Percentiles rank a stretch among this genome's conserved stretches.
phyloP scores from a whole-genome alignment of 2,888 invertebrate genomes.

The Heterodera filipjevi region DNA sequence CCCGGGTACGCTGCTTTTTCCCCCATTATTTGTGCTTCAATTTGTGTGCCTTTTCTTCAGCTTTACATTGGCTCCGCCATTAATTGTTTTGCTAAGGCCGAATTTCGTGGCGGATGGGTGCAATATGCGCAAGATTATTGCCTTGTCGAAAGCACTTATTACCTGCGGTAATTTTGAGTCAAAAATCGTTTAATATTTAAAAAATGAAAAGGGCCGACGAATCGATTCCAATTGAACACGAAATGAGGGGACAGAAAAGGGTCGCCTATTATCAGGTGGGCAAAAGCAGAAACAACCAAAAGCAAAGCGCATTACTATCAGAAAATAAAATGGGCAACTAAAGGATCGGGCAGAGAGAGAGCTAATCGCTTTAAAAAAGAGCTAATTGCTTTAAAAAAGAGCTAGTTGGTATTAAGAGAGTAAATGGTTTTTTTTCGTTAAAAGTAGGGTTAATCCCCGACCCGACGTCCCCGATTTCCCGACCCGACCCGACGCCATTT shows the following conservation, averaged over 20 bases:
- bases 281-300: not conserved
- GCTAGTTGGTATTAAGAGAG: no score
- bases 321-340: not conserved
- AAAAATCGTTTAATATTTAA: not conserved
- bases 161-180: conserved; percentile 42
- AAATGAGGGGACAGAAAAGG: conserved; percentile 38
- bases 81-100: conserved; percentile 62
- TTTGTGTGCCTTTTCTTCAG: conserved; percentile 34
- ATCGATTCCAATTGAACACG: conserved; percentile 44
- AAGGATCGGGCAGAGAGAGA: no score
- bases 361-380: no score
- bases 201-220: conserved; percentile 45
- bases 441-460: no score
- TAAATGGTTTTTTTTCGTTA: no score
- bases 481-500: no score
- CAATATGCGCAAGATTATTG: conserved; percentile 69
- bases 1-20: conserved; percentile 39
- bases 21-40: not conserved
- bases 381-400: no score
- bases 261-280: conserved; percentile 47
- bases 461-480: no score
- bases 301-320: no score
- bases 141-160: conserved; percentile 69
- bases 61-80: conserved; percentile 56
- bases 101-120: conserved; percentile 66